Evolutionary conservation across 2,888 invertebrate genomes (phyloP).

Genomic region (Ferdinandea cuprea): DNA sequence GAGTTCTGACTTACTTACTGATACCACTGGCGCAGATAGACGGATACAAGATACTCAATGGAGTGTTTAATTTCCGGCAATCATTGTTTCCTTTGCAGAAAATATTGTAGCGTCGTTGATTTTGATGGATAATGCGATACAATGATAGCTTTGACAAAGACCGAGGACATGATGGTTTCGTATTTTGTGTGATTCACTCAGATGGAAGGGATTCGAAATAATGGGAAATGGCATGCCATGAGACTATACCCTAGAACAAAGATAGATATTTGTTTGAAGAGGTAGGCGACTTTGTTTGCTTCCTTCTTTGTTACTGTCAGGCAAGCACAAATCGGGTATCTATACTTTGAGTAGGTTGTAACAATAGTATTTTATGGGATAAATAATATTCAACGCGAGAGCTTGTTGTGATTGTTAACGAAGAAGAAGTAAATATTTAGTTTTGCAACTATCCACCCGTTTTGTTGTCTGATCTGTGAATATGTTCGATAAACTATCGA

Average conservation of each 20-base stretch:
- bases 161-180: conserved; percentile 14
- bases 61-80: conserved; percentile 49
- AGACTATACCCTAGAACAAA: neutral
- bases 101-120: conserved; percentile 34
- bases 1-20: neutral
- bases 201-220: conserved; percentile 2
- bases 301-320: too few relatives aligned
- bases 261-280: neutral
- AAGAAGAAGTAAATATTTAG: neutral
- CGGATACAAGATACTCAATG: conserved; percentile 6
- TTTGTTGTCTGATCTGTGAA: too few relatives aligned
- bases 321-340: too few relatives aligned
- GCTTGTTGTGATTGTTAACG: too few relatives aligned
- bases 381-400: too few relatives aligned
- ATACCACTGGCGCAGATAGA: neutral
- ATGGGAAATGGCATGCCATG: too few relatives aligned
- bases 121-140: conserved; percentile 35
- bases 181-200: neutral
- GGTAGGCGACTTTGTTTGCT: conserved; percentile 2
- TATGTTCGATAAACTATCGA: too few relatives aligned
- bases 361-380: too few relatives aligned
- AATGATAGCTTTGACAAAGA: conserved; percentile 34
- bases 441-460: too few relatives aligned
- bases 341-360: too few relatives aligned
- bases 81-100: conserved; percentile 47